Evolutionary conservation across 2,113 vertebrate genomes (phyloP), one percentile per base, ranked within the genome.

Genomic region (Psophia crepitans): DNA sequence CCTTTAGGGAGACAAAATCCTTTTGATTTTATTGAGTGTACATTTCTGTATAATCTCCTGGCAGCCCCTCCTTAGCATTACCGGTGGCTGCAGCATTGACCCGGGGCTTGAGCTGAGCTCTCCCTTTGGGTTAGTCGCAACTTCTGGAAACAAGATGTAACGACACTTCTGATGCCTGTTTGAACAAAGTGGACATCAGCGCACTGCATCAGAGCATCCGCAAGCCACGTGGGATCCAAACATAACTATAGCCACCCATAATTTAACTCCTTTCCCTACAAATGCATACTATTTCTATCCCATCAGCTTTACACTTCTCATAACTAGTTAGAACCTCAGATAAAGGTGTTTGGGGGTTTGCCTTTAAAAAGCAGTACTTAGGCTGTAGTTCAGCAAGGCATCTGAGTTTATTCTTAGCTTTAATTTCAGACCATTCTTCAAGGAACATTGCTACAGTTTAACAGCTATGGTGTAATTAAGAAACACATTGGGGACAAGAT

Each of bases 11-110:
- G 65, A 96, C 87, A 96, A 95, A 98, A 95, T 96, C 87, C 94
- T 92, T 89, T 96, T 95, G 93, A 94, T 93, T 97, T 97, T 96
- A 97, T 95, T 94, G 95, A 97, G 97, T 82, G 85, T 81, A 74
- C 75, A 75, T 94, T 97, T 97, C 94, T 96, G 76, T 90, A 86
- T 97, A 95, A 96, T 96, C 93, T 95, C 86, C 94, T 95, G 70
- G 46, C 83, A 95, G 60, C 69, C 79, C 66, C 84, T 97, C 84
- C 96, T 98, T 88, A 98, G 91, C 61, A 89, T 98, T 93, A 97
- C 85, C 8, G 15, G 87, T 35, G 89, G 92, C 94, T 98, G 96
- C 85, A 97, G 96, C 70, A 97, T 92, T 85, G 97, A 98, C 97
- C 97, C 96, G 8, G 15, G 78, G 43, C 73, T 97, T 80, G 97